Evolutionary conservation across 1,140 invertebrate species (phyloP), one percentile per base, ranked within the genome.

Genomic region (Drosophila albomicans): DNA sequence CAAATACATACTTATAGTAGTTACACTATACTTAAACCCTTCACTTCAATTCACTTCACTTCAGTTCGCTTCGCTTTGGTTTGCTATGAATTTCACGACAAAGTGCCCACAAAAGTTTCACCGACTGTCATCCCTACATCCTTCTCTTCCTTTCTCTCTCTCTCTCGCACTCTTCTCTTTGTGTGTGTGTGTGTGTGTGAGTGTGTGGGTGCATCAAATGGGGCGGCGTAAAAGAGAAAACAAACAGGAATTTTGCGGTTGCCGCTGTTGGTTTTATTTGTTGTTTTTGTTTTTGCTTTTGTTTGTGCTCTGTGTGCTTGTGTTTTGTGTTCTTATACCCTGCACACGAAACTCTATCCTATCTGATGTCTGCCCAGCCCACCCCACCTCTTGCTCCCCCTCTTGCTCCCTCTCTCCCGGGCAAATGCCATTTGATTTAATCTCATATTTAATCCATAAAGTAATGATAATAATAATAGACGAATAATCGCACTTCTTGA

Each of bases 171-270:
- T 11, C 32, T 28, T 54, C n/a, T 57, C 35, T 56, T 8, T 66
- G 28, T 58, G 15, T 28, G 7, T 32, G 5, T 32, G 5, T 32
- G 30, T 7, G 20, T 0, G 30, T 32, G 30, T 32, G 30, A 1
- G 65, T 51, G 16, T 68, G 28, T 68, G 46, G 28, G 28, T 62
- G 20, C 67, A 45, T 62, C 49, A 5, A 48, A 8, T 54, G 58
- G 67, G 54, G 13, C 59, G 51, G 25, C 16, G 35, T 2, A 75
- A 70, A 71, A 58, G 45, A 63, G 59, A 75, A 75, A 75, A 65
- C 61, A 71, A 75, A 75, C 61, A 75, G 67, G 73, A 75, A 75
- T 75, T 73, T 77, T 77, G 75, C 56, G 75, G 70, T 77, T 57
- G 48, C 65, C 41, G 41, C 38, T 56, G 49, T 77, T 57, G 69